Conservation (phyloP, 2,797 vertebrate species). For the Brachyrhaphis roseni region DNA sequence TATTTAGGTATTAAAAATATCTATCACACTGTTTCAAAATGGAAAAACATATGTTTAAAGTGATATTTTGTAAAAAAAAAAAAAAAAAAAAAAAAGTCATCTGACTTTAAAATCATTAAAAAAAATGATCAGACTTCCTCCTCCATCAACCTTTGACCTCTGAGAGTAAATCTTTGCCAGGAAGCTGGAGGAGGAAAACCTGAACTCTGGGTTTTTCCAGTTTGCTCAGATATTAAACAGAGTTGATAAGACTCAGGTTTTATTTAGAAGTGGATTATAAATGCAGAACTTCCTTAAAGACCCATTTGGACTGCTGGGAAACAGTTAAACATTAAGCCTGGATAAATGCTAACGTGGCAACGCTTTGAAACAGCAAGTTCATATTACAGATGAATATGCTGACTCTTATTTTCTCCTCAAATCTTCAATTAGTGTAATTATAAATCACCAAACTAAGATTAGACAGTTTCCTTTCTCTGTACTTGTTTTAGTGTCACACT, state of each 20-base stretch:
- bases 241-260: slow-evolving; percentile 37
- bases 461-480: background rate
- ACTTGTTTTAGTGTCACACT: background rate
- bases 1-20: too few relatives aligned
- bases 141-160: slow-evolving; percentile 15
- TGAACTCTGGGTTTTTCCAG: slow-evolving; percentile 21
- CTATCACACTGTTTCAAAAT: slow-evolving; percentile 10
- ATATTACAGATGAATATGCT: background rate
- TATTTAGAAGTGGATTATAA: slow-evolving; percentile 22
- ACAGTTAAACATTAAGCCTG: slow-evolving; percentile 24
- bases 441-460: background rate
- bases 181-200: slow-evolving; percentile 16
- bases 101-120: background rate
- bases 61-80: background rate
- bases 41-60: background rate
- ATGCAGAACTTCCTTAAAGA: slow-evolving; percentile 47
- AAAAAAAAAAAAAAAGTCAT: background rate
- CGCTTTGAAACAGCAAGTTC: background rate
- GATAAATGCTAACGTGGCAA: background rate
- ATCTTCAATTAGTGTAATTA: background rate
- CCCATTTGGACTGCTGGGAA: slow-evolving; percentile 6
- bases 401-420: background rate
- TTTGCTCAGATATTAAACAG: background rate
- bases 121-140: background rate
- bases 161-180: slow-evolving; percentile 11